phyloP scores from a whole-genome alignment of 2,797 vertebrate species.

The Yasuhikotakia modesta region DNA sequence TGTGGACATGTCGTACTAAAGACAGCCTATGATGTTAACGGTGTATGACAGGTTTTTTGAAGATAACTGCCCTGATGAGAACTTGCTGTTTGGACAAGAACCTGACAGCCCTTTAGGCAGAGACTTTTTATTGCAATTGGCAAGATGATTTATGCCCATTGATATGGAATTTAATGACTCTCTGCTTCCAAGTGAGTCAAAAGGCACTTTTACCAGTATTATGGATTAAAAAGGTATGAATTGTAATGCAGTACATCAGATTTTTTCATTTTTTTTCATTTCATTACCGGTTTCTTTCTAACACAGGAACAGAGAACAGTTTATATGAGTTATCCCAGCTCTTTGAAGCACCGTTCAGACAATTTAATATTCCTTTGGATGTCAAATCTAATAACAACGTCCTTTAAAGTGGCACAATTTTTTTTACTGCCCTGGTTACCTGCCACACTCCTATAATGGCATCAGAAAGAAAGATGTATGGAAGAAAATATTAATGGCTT shows the following conservation, averaged over 20 bases:
- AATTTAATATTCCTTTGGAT: slow-evolving; percentile 43
- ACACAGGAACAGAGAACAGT: slow-evolving; percentile 19
- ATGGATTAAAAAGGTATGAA: slow-evolving; percentile 43
- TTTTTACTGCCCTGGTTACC: slow-evolving; percentile 28
- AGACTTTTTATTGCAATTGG: background rate
- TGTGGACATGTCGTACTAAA: slow-evolving; percentile 1
- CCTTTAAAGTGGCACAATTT: slow-evolving; percentile 30
- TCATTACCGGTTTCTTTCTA: slow-evolving; percentile 26
- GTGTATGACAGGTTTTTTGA: slow-evolving; percentile 9
- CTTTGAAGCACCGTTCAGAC: slow-evolving; percentile 32
- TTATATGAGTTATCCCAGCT: slow-evolving; percentile 41
- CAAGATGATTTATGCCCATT: slow-evolving; percentile 34
- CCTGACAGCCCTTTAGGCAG: background rate
- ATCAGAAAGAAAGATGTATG: slow-evolving; percentile 38
- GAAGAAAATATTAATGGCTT: slow-evolving; percentile 49
- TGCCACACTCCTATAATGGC: slow-evolving; percentile 36
- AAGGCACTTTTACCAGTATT: slow-evolving; percentile 30
- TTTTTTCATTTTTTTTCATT: slow-evolving; percentile 32
- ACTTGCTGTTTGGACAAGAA: slow-evolving; percentile 18
- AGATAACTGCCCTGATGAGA: slow-evolving; percentile 8
- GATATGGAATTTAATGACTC: slow-evolving; percentile 30
- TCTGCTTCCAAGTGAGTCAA: slow-evolving; percentile 31
- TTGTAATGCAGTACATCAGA: slow-evolving; percentile 37
- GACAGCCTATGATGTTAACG: slow-evolving; percentile 9
- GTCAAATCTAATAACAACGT: slow-evolving; percentile 34